Evolutionary conservation across 2,888 invertebrate genomes (phyloP).

Genomic region (Lycocerus yunnanus): DNA sequence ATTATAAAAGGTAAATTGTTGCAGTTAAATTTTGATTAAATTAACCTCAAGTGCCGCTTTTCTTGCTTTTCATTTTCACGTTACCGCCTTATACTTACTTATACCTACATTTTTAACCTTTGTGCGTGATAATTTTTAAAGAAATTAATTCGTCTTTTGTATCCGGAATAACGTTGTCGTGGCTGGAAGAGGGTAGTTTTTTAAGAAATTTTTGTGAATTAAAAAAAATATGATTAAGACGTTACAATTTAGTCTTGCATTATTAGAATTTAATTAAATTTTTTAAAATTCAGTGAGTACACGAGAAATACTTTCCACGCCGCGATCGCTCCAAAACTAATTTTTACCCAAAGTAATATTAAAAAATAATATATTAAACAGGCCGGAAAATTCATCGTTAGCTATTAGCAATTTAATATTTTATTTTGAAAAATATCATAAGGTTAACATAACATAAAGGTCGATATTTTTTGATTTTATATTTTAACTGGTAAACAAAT

Average conservation of each 20-base stretch:
- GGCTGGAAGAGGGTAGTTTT: not conserved
- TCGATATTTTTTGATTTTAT: no score
- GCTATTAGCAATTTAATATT: no score
- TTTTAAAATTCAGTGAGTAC: not conserved
- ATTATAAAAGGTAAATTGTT: conserved; percentile 11
- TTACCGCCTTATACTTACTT: not conserved
- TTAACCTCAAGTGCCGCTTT: conserved; percentile 9
- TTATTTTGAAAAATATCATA: no score
- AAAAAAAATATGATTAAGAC: not conserved
- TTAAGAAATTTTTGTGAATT: not conserved
- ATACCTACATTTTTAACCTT: not conserved
- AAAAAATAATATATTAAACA: no score
- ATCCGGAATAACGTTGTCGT: not conserved
- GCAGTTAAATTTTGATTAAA: conserved; percentile 15
- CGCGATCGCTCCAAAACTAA: not conserved
- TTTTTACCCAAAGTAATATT: not conserved
- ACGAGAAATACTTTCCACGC: not conserved
- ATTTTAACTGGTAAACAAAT: no score
- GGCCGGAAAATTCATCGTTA: no score
- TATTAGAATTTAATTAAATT: not conserved
- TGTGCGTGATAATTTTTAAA: not conserved
- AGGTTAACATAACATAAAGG: no score
- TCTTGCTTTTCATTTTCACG: not conserved
- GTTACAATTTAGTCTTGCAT: not conserved
- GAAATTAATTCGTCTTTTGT: not conserved